A percentile compares a stretch with the other conserved stretches of the same genome.
Conservation (phyloP, 2,888 invertebrate species). For the Xylota segnis region DNA sequence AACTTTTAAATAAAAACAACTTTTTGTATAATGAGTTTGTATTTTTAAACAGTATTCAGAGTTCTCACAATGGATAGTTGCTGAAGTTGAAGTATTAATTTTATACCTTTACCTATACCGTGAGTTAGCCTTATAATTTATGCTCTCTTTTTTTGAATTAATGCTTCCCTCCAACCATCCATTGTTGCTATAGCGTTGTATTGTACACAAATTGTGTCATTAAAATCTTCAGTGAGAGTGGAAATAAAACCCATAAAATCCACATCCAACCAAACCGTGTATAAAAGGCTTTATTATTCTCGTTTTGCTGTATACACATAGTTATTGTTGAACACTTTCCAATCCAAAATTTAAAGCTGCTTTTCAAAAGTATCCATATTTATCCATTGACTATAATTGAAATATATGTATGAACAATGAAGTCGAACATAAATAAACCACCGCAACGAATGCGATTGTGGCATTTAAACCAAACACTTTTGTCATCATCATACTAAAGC, state of each 20-base stretch:
- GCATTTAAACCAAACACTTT: slow-evolving; percentile 21
- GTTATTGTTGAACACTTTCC: not conserved
- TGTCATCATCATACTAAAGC: not conserved
- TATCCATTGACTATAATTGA: not conserved
- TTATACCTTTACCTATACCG: too few species aligned
- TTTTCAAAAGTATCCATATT: not conserved
- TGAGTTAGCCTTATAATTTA: too few species aligned
- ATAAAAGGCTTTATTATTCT: not conserved
- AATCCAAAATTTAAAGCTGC: not conserved
- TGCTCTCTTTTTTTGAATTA: too few species aligned
- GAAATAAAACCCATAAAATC: not conserved
- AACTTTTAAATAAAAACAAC: too few species aligned
- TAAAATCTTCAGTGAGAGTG: not conserved
- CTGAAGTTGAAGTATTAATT: too few species aligned
- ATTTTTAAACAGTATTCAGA: too few species aligned
- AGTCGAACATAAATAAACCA: slow-evolving; percentile 4
- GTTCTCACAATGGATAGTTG: too few species aligned
- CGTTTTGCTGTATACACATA: not conserved
- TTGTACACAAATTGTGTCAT: not conserved
- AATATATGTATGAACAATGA: not conserved
- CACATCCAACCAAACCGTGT: not conserved
- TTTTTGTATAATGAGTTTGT: too few species aligned
- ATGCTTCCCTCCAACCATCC: too few species aligned
- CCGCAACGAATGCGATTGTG: slow-evolving; percentile 16
- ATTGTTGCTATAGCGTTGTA: not conserved